Base-by-base conservation (phyloP, 1,140 invertebrate species). In the Capitella teleta region DNA sequence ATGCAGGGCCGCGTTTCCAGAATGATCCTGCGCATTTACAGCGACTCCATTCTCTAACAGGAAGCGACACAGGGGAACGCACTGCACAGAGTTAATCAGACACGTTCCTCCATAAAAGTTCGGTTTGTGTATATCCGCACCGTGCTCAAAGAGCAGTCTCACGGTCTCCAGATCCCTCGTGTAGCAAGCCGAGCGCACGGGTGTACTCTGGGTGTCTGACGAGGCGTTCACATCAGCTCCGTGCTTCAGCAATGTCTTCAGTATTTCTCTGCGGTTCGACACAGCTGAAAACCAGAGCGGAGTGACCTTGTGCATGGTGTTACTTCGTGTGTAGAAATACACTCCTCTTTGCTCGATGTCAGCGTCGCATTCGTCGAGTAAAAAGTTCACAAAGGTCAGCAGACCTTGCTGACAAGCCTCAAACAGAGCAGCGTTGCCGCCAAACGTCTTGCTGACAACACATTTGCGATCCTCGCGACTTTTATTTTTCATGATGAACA, bases 91-190 rank as follows among this genome's bases (percentile, higher is more conserved):
- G 72, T 93, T 94, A 51, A 94, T 95, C 24, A 93, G 74, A 71
- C 89, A 93, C 0, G 89, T 93, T 48, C 89, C 89, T 48, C 90
- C 89, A 74, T 89, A 91, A 57, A 85, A 85, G 72, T 93, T 94
- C 1, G 88, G 79, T 54, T 80, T 80, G 49, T 83, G 78, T 57
- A 93, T 86, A 68, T 93, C 84, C 3, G 89, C 89, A 46, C 85
- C 85, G 62, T 85, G 78, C 62, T 83, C 79, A 6, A 91, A 85
- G 37, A 94, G 74, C 66, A 82, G 87, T 36, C 83, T 83, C 56
- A 81, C 84, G 38, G 78, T 72, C 40, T 86, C 84, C 41, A 86
- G 73, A 72, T 92, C 85, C 26, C 87, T 89, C 88, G 92, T 92
- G 68, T 88, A 93, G 68, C 90, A 93, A 1, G 88, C 88, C 46